Evolutionary conservation across 2,888 invertebrate genomes (phyloP).

Genomic region (Standfussiana lucernea): DNA sequence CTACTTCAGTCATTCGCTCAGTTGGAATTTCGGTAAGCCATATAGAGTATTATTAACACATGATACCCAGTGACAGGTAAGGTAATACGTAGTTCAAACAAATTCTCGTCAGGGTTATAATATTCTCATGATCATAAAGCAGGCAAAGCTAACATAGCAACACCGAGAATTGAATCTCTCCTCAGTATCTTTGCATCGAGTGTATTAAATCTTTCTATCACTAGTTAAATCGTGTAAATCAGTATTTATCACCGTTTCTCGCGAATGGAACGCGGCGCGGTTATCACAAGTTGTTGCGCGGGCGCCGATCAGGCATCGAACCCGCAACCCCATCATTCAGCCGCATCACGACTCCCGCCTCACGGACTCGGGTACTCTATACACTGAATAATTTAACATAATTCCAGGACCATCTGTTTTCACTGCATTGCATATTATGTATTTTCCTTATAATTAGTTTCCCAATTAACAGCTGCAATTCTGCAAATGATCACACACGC

Average conservation of each 20-base stretch:
- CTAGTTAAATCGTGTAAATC: constrained; percentile 57
- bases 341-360: constrained; percentile 60
- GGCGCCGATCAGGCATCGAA: constrained; percentile 60
- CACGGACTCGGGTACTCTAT: constrained; percentile 37
- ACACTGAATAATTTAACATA: constrained; percentile 28
- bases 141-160: background rate
- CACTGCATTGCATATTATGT: background rate
- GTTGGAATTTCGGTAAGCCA: background rate
- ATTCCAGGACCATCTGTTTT: background rate
- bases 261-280: constrained; percentile 37
- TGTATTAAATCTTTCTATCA: constrained; percentile 51
- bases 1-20: background rate
- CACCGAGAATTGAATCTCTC: background rate
- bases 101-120: background rate
- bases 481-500: background rate
- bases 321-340: constrained; percentile 61
- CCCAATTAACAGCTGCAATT: background rate
- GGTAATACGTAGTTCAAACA: background rate
- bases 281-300: constrained; percentile 54
- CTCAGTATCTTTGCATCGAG: constrained; percentile 10
- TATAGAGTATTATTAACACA: background rate
- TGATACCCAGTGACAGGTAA: background rate
- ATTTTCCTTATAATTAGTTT: background rate
- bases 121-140: constrained; percentile 3
- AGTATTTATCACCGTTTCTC: constrained; percentile 63